Percentiles rank a stretch among this genome's conserved stretches.
Evolutionary conservation across 1,140 invertebrate genomes (phyloP).

Genomic region (Drosophila murphyi): DNA sequence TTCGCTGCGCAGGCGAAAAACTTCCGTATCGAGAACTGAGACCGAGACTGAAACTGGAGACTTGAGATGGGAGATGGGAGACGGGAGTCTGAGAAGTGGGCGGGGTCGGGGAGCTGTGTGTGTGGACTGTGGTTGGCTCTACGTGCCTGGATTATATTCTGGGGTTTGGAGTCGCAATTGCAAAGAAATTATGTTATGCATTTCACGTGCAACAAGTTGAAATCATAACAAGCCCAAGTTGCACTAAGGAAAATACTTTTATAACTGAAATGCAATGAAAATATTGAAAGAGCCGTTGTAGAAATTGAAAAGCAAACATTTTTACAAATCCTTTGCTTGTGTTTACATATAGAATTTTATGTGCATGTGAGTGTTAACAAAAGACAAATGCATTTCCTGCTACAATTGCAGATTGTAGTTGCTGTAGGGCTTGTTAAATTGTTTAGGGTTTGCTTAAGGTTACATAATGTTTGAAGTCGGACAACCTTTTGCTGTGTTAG

Average conservation of each 20-base stretch:
- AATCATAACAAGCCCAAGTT: conserved; percentile 71
- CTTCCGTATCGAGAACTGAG: conserved; percentile 53
- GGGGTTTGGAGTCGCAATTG: conserved; percentile 1
- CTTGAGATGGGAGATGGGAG: background rate
- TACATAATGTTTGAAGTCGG: background rate
- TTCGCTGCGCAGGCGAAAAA: conserved; percentile 45
- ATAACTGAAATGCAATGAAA: conserved; percentile 77
- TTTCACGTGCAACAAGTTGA: conserved; percentile 82
- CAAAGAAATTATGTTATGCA: conserved; percentile 65
- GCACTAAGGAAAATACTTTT: conserved; percentile 45
- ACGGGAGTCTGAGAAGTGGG: background rate
- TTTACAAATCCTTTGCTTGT: conserved; percentile 15
- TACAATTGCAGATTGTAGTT: conserved; percentile 27
- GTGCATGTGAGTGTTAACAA: conserved; percentile 29
- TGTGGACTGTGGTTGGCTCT: conserved; percentile 11
- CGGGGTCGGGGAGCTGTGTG: conserved; percentile 6
- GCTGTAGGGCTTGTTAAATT: conserved; percentile 2
- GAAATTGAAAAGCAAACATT: conserved; percentile 46
- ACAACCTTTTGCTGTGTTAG: background rate
- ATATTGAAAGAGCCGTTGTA: conserved; percentile 62
- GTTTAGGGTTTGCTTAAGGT: background rate
- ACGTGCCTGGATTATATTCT: conserved; percentile 71
- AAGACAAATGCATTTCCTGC: conserved; percentile 48
- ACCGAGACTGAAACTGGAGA: background rate
- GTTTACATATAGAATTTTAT: background rate